Evolutionary conservation across 53 echinoderm and acorn worm genomes (phyloP), one percentile per base, ranked within the genome.

Genomic region (Holothuria leucospilota): DNA sequence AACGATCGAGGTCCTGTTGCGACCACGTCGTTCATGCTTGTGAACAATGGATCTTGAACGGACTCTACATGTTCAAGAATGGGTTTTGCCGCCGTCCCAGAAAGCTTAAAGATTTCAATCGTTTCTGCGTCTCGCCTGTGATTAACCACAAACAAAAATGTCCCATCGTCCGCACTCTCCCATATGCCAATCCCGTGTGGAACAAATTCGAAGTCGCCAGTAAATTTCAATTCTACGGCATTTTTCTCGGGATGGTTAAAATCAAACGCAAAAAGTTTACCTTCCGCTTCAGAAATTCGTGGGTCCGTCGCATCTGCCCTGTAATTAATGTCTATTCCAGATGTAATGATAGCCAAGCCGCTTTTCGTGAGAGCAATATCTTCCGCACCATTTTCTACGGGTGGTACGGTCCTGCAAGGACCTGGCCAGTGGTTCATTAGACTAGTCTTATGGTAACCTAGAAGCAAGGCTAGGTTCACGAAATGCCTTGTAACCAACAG

Each of bases 191-290:
- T 41, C 21, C 73, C 73, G 20, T 72, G 73, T 39, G 73, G 73
- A 30, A 72, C 73, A 2, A 72, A 72, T 12, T 72, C 73, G 41
- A 72, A 72, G 73, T 10, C 5, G 15, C 28, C 46, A 28, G 2
- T 20, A 23, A 73, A 24, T 40, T 42, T 73, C 7, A 73, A 10
- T 41, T 73, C 74, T 12, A 20, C 18, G 10, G 74, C 74, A 39
- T 73, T 73, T 41, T 73, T 38, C 10, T 73, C 29, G 25, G 74
- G 74, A 40, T 73, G 38, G 9, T 73, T 73, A 34, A 73, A 73
- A 38, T 73, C 74, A 41, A 73, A 41, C 39, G 46, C 24, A 29
- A 73, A 73, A 18, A 73, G 39, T 41, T 73, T 38, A 41, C 74
- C 74, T 41, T 39, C 46, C 21, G 46, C 74, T 23, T 73, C 39